Evolutionary conservation across 2,113 vertebrate genomes (phyloP), one percentile per base, ranked within the genome.

Genomic region (Patagioenas fasciata): DNA sequence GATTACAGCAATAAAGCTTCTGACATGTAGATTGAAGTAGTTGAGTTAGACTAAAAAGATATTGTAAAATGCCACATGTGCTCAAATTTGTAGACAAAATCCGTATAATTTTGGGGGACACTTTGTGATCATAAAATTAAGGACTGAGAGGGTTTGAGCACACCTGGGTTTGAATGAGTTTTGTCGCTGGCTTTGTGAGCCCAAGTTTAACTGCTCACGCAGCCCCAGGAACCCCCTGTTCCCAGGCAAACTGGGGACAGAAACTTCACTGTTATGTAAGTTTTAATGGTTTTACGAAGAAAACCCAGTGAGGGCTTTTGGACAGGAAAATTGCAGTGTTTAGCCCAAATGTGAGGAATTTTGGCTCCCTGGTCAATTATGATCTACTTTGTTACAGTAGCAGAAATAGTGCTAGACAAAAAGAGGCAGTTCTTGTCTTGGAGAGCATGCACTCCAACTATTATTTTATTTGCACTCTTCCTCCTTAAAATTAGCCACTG

Each of bases 41-140:
- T 28, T 51, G 32, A 14, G 29, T 66, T 90, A 70, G 28, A 83
- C 23, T 31, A 28, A 72, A 93, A 69, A 54, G 82, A 80, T 88
- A n/a, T 20, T 40, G 26, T 12, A 29, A 44, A 85, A n/a, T 0
- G 2, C 15, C 15, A 23, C 0, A 1, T 20, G 28, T 73, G n/a
- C 47, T 36, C 44, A 67, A 40, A 28, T 75, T 42, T 40, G 11
- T n/a, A 40, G 54, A 53, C 32, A 57, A 54, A 93, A 51, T 56
- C 21, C 0, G 0, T 18, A 5, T 42, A 23, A 15, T 13, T 88
- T 32, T 1, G 8, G 11, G 4, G 17, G 17, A 14, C 44, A 4
- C 6, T 83, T 70, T 32, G 44, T 65, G 74, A 23, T 69, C n/a
- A n/a, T 11, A 7, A 16, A 72, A 53, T 44, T 50, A 61, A 79